Evolutionary conservation across 2,113 vertebrate species (phyloP).

Genomic region (Gila orcuttii): DNA sequence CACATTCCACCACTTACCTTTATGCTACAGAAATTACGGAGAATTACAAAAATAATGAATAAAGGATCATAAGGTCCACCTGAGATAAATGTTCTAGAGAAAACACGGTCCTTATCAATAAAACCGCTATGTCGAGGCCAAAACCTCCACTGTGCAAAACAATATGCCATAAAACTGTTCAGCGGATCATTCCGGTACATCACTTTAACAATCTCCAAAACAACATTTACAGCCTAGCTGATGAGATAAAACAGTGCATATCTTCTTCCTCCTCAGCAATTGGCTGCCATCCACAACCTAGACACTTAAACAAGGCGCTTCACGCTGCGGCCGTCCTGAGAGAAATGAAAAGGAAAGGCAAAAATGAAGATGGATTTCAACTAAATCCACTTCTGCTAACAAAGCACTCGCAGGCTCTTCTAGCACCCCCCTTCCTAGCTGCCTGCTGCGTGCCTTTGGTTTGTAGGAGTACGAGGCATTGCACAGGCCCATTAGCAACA

Average conservation of each 20-base stretch:
- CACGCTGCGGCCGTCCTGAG: constrained; percentile 27
- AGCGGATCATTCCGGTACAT: neutral
- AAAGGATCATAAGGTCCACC: neutral
- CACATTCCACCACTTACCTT: neutral
- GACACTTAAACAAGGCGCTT: neutral
- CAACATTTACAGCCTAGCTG: constrained; percentile 18
- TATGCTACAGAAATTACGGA: neutral
- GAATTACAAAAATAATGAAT: neutral
- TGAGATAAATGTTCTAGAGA: constrained; percentile 1
- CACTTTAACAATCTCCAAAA: neutral
- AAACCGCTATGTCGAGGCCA: neutral
- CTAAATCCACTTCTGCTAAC: constrained; percentile 50
- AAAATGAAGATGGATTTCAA: constrained; percentile 55
- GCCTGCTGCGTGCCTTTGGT: constrained; percentile 45
- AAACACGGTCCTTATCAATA: constrained; percentile 19
- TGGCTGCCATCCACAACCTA: constrained; percentile 6
- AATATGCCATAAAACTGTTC: constrained; percentile 3
- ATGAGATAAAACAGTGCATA: constrained; percentile 16
- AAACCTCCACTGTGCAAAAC: constrained; percentile 18
- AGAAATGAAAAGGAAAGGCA: constrained; percentile 46
- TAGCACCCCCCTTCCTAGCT: neutral
- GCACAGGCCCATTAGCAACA: constrained; percentile 59
- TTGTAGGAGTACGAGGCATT: constrained; percentile 45
- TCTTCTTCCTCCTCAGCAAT: constrained; percentile 2
- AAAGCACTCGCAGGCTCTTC: constrained; percentile 37